Base-by-base conservation (phyloP, 2,797 vertebrate genomes). In the Sylvilagus floridanus region DNA sequence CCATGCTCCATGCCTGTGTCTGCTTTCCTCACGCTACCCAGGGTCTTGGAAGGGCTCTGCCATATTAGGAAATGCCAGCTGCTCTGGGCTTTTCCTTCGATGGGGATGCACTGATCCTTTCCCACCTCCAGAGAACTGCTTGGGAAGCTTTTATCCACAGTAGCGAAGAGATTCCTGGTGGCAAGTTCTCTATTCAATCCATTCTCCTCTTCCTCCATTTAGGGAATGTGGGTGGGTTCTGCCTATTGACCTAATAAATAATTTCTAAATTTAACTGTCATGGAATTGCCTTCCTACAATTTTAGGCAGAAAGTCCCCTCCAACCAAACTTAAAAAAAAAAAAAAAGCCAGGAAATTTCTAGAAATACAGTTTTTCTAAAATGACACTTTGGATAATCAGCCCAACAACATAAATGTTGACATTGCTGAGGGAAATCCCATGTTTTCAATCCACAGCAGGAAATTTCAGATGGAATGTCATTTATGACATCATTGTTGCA, bases 231-330 rank as follows among this genome's bases (percentile, higher is more conserved):
- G 17, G 12, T 84, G 0, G 26, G 47, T 68, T 76, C 47, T 87
- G 4, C 32, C 30, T 84, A 71, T 30, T 77, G 66, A 28, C 26
- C 79, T 71, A 89, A 57, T 28, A 94, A 71, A 60, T 47, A 78
- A 54, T 88, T 62, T 7, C 72, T 57, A 77, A 83, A 93, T 84
- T 47, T 87, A 77, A 85, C 69, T 92, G 57, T 83, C 62, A 2
- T 91, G 85, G 2, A 93, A 47, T 83, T 89, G 16, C 16, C 54
- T 89, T 66, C n/a, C 71, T 68, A 91, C 4, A 73, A n/a, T 75
- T 91, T 89, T 89, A 78, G 63, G 42, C 69, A 89, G 76, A 91
- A 85, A 57, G 10, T 66, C 2, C 6, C 2, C 17, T 57, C 12
- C 28, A 21, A n/a, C 5, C 4, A 28, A 42, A 69, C 21, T 21